Evolutionary conservation across 1,140 invertebrate species (phyloP), one percentile per base, ranked within the genome.

Genomic region (Hermatobates lingyangjiaoensis): DNA sequence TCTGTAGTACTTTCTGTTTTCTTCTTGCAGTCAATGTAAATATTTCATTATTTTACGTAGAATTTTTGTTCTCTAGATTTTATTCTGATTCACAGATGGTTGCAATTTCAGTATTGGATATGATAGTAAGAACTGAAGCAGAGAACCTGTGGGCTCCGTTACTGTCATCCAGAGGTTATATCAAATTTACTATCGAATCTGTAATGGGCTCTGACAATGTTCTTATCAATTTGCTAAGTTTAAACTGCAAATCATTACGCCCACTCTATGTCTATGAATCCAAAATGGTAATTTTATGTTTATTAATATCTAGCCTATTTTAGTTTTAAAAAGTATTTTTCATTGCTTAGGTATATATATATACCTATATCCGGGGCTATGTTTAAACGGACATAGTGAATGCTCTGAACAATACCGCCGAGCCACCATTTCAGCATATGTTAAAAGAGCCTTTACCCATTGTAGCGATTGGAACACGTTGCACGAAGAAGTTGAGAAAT

Each of bases 231-330:
- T 72, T 86, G 15, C 62, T 92, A 20, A 77, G 80, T 54, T 72
- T 78, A 1, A 71, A 73, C 27, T 77, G 80, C 0, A 75, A 79
- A 34, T 54, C 79, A 12, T 68, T 92, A 24, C 74, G 80, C 51
- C 75, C 79, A 1, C 66, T 92, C 0, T 93, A 88, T 68, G 74
- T 92, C 1, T 92, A 87, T 66, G 83, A 90, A 63, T 83, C 86
- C 0, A 87, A 87, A 66, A 82, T 92, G 78, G 71, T 70, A 59
- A 61, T 59, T 60, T 47, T 23, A 39, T 50, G 12, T 2, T 21
- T 2, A 50, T 34, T 48, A 30, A n/a, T 14, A 10, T 30, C 27
- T 25, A 4, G 14, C 14, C 3, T 42, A 42, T n/a, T 10, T n/a
- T 42, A 5, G 3, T 42, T 14, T 42, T 42, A 10, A 10, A 34